Conservation (phyloP, 2,888 invertebrate species). For the Caenorhabditis sinica region DNA sequence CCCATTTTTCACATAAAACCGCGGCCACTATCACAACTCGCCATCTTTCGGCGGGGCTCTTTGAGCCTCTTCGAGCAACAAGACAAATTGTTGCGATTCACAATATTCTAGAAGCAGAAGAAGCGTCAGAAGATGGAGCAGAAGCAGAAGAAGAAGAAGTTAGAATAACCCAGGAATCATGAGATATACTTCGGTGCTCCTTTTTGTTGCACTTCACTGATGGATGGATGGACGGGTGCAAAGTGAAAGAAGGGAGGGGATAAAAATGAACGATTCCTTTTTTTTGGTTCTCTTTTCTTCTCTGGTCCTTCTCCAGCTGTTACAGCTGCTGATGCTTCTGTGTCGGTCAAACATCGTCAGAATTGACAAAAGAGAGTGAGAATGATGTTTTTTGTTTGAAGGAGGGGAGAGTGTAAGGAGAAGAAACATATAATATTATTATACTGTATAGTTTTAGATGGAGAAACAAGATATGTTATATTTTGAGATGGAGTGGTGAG, state of each 20-base stretch:
- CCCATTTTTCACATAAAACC: conserved; percentile 49
- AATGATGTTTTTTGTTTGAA: neutral
- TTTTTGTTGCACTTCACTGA: conserved; percentile 20
- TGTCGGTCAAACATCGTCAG: conserved; percentile 40
- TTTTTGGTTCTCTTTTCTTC: conserved; percentile 10
- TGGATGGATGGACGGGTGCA: conserved; percentile 40
- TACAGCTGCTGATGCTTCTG: neutral
- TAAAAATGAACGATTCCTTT: conserved; percentile 1
- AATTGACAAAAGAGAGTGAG: conserved; percentile 19
- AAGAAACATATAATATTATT: neutral
- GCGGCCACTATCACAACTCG: conserved; percentile 38
- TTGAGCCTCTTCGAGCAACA: conserved; percentile 24
- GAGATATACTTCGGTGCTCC: conserved; percentile 13
- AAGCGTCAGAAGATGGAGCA: neutral
- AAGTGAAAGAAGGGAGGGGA: conserved; percentile 30
- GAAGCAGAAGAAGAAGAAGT: conserved; percentile 13
- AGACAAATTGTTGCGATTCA: conserved; percentile 43
- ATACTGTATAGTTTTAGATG: conserved; percentile 5
- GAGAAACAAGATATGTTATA: neutral
- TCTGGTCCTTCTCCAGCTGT: conserved; percentile 15
- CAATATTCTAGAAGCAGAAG: conserved; percentile 4
- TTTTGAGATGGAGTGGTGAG: neutral
- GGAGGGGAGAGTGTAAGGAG: conserved; percentile 6
- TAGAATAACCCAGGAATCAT: conserved; percentile 25
- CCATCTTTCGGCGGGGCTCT: conserved; percentile 41